Evolutionary conservation across 2,113 vertebrate genomes (phyloP).

Genomic region (Varanus salvator): DNA sequence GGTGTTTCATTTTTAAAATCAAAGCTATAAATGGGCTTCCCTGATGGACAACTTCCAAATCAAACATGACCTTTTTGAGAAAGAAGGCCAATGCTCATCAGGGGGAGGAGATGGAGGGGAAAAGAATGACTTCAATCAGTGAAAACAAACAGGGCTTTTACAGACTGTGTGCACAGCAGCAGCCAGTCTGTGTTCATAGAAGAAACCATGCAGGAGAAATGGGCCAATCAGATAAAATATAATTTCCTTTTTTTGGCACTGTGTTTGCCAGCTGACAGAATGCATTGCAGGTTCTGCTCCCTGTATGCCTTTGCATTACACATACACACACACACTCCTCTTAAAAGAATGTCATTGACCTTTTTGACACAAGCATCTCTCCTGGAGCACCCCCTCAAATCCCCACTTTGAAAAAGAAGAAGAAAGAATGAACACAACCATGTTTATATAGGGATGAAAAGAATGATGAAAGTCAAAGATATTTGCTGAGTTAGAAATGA

Average conservation of each 20-base stretch:
- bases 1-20: not conserved
- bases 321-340: too few relatives aligned
- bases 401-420: not conserved
- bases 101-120: not conserved
- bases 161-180: not conserved
- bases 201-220: not conserved
- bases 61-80: slow-evolving; percentile 24
- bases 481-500: not conserved
- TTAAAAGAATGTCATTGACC: not conserved
- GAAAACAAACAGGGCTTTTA: slow-evolving; percentile 28
- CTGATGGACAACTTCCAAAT: not conserved
- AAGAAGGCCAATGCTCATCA: not conserved
- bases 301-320: not conserved
- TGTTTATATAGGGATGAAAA: slow-evolving; percentile 11
- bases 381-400: not conserved
- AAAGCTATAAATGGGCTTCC: not conserved
- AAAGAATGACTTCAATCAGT: slow-evolving; percentile 5
- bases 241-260: not conserved
- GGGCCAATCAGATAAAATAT: slow-evolving; percentile 4
- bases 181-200: not conserved
- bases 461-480: not conserved
- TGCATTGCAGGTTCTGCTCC: not conserved
- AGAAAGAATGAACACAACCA: not conserved
- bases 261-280: not conserved
- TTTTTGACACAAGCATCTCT: not conserved